Percentiles rank a stretch among this genome's conserved stretches.
phyloP scores from a whole-genome alignment of 2,888 invertebrate genomes.

The Craniophora ligustri region DNA sequence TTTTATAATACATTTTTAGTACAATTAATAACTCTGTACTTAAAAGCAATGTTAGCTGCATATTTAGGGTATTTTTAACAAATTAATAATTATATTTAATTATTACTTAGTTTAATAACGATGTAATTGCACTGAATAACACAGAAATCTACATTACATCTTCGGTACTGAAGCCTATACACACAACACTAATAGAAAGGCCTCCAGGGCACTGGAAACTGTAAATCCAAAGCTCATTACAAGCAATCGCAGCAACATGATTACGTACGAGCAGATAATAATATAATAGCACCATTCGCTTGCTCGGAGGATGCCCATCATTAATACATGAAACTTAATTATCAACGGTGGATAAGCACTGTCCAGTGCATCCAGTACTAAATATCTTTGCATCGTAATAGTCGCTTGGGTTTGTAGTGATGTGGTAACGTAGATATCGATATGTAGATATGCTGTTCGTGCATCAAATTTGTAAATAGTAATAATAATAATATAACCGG shows the following conservation, averaged over 20 bases:
- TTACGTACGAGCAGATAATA: conserved; percentile 34
- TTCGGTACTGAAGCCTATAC: conserved; percentile 1
- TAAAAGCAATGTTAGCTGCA: no score
- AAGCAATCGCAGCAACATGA: conserved; percentile 31
- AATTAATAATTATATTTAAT: no score
- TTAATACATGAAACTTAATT: conserved; percentile 50
- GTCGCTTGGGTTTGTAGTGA: conserved; percentile 27
- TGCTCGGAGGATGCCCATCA: conserved; percentile 34
- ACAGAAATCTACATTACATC: background rate
- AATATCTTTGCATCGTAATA: conserved; percentile 61
- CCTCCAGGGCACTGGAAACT: conserved; percentile 22
- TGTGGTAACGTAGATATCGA: conserved; percentile 23
- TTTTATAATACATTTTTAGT: no score
- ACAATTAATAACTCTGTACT: no score
- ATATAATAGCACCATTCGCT: conserved; percentile 33
- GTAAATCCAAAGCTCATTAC: conserved; percentile 41
- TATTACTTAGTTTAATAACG: no score
- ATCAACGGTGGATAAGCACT: conserved; percentile 51
- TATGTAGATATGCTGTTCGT: no score
- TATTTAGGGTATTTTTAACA: no score
- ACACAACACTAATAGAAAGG: conserved; percentile 14
- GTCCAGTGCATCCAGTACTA: conserved; percentile 52
- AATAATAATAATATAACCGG: no score
- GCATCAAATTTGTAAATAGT: no score
- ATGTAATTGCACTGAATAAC: background rate